Evolutionary conservation across 2,113 vertebrate species (phyloP).

Genomic region (Perca flavescens): DNA sequence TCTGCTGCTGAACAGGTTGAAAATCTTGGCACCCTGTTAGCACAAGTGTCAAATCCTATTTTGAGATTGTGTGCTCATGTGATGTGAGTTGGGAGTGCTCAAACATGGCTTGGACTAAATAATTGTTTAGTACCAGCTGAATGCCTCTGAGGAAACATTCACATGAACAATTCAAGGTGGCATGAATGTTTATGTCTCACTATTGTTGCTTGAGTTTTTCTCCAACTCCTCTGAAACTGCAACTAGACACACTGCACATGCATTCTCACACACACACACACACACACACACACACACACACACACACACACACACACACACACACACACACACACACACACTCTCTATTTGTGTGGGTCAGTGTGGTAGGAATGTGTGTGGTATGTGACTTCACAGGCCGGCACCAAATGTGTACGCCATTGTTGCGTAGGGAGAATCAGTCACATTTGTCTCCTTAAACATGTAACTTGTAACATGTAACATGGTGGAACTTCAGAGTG

Average conservation of each 20-base stretch:
- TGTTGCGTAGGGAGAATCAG: neutral
- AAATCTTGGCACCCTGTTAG: conserved; percentile 18
- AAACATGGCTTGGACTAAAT: neutral
- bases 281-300: too few relatives aligned
- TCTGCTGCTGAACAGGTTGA: conserved; percentile 10
- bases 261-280: neutral
- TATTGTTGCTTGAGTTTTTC: neutral
- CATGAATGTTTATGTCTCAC: neutral
- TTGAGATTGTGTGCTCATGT: conserved; percentile 37
- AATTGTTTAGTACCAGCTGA: neutral
- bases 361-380: conserved; percentile 24
- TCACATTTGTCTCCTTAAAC: neutral
- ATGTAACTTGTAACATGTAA: neutral
- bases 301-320: too few relatives aligned
- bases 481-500: too few relatives aligned
- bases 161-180: neutral
- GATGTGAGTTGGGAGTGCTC: neutral
- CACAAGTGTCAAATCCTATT: conserved; percentile 45
- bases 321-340: neutral
- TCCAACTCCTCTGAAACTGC: neutral
- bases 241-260: neutral
- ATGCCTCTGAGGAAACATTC: neutral
- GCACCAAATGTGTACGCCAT: conserved; percentile 6
- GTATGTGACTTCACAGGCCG: conserved; percentile 41
- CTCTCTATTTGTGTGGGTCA: conserved; percentile 11